Base-by-base conservation (phyloP, 2,888 invertebrate genomes). In the Drosophila paramelanica region DNA sequence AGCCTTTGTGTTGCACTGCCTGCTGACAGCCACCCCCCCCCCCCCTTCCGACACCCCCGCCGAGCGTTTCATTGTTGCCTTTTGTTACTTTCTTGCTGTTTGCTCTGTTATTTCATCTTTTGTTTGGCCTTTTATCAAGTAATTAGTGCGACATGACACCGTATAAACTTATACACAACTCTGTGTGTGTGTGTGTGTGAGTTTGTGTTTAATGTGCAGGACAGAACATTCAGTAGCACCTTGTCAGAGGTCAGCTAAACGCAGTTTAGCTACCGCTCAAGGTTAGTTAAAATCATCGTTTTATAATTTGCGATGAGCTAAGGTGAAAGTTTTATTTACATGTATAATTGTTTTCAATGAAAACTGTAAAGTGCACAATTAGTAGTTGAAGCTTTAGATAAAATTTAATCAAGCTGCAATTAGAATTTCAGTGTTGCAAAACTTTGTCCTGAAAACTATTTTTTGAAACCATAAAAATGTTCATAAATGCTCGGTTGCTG, bases 51-150 rank as follows among this genome's bases (percentile, higher is more conserved):
- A n/a, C n/a, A n/a, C n/a, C n/a, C n/a, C n/a, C n/a, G n/a, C n/a
- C n/a, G n/a, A 78, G 46, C 27, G 50, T 39, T 73, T 58, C 74
- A 68, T 77, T 77, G 75, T 77, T 77, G 77, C 59, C 75, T 51
- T 52, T 67, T 67, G 67, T 57, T 67, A 20, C 45, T 27, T n/a
- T 61, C 59, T 52, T 46, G 64, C 62, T 59, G 55, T 67, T 75
- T 68, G 61, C 46, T 68, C 52, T 60, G 51, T 66, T 61, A 55
- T 67, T 67, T 56, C 57, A 55, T 66, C 71, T 58, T 69, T 78
- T 87, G 79, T 84, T 75, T 83, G 83, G 70, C 64, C 78, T 73
- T 86, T 84, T 77, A 81, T 76, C 81, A 73, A 80, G 81, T 86
- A 82, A 82, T 82, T 81, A 81, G 79, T 73, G 75, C 67, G 67